Evolutionary conservation across 2,113 vertebrate genomes (phyloP).

Genomic region (Chaetodon trifascialis): DNA sequence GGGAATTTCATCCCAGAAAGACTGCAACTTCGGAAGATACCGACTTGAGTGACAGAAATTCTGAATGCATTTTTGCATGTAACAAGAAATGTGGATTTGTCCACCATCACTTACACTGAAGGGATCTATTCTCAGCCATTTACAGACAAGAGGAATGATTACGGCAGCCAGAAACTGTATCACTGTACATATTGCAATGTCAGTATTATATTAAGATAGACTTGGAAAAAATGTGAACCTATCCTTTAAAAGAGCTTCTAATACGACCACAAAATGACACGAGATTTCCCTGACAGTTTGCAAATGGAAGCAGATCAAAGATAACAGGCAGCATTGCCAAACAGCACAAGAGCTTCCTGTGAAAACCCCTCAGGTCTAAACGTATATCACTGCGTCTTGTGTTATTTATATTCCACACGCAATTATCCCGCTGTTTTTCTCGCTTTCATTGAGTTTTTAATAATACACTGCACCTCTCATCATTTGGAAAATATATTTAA

Average conservation of each 20-base stretch:
- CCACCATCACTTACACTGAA: slow-evolving; percentile 4
- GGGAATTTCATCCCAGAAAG: not conserved
- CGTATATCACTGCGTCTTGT: not conserved
- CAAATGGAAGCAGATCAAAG: slow-evolving; percentile 51
- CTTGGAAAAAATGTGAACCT: not conserved
- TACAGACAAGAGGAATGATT: not conserved
- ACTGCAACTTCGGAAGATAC: not conserved
- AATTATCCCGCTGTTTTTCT: not conserved
- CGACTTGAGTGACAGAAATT: not conserved
- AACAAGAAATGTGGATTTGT: slow-evolving; percentile 8
- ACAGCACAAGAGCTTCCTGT: slow-evolving; percentile 4
- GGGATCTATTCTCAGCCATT: not conserved
- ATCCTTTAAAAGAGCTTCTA: slow-evolving; percentile 13
- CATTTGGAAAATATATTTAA: slow-evolving; percentile 24
- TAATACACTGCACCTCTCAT: slow-evolving; percentile 26
- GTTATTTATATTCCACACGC: slow-evolving; percentile 10
- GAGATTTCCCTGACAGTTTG: slow-evolving; percentile 46
- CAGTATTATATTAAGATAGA: slow-evolving; percentile 1
- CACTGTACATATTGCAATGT: not conserved
- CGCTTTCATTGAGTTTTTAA: slow-evolving; percentile 10
- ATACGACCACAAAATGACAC: slow-evolving; percentile 10
- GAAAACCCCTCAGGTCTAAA: slow-evolving; percentile 3
- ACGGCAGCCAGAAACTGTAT: slow-evolving; percentile 15
- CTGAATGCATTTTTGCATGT: not conserved
- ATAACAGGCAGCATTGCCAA: not conserved